A percentile compares a stretch with the other conserved stretches of the same genome.
phyloP scores from a whole-genome alignment of 2,888 invertebrate species.

The Leptopilina syphax region DNA sequence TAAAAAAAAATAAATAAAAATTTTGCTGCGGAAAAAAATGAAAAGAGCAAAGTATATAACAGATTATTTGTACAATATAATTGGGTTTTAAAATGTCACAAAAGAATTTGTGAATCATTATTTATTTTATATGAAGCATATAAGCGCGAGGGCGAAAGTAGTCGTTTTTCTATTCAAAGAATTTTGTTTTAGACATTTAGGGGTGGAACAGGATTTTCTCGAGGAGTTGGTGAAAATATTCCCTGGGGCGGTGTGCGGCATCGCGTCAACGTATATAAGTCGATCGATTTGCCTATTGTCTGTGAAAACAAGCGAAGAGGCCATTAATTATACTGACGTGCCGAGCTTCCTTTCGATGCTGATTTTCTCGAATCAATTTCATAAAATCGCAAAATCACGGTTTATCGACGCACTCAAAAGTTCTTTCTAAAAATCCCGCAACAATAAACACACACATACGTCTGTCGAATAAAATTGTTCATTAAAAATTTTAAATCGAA shows the following conservation, averaged over 20 bases:
- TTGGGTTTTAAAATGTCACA: background rate
- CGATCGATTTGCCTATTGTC: slow-evolving; percentile 49
- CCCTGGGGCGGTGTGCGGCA: slow-evolving; percentile 13
- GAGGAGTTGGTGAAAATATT: slow-evolving; percentile 42
- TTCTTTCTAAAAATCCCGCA: too few relatives aligned
- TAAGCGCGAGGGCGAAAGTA: background rate
- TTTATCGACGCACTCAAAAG: slow-evolving; percentile 46
- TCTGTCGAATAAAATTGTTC: too few relatives aligned
- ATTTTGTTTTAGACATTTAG: background rate
- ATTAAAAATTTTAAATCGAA: too few relatives aligned
- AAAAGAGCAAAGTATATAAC: too few relatives aligned
- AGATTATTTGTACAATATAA: background rate
- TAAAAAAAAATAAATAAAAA: too few relatives aligned
- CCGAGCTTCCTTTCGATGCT: slow-evolving; percentile 45
- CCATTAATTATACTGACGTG: slow-evolving; percentile 49
- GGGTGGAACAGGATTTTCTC: slow-evolving; percentile 39
- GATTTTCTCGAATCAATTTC: slow-evolving; percentile 58
- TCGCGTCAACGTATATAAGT: slow-evolving; percentile 40
- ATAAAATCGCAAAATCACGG: slow-evolving; percentile 59
- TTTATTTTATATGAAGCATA: background rate
- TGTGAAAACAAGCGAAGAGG: slow-evolving; percentile 45
- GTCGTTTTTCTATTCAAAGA: slow-evolving; percentile 1
- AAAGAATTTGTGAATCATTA: slow-evolving; percentile 1
- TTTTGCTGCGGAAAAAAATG: too few relatives aligned
- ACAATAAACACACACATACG: too few relatives aligned